Evolutionary conservation across 1,140 invertebrate species (phyloP), one percentile per base, ranked within the genome.

Genomic region (Drosophila leontia): DNA sequence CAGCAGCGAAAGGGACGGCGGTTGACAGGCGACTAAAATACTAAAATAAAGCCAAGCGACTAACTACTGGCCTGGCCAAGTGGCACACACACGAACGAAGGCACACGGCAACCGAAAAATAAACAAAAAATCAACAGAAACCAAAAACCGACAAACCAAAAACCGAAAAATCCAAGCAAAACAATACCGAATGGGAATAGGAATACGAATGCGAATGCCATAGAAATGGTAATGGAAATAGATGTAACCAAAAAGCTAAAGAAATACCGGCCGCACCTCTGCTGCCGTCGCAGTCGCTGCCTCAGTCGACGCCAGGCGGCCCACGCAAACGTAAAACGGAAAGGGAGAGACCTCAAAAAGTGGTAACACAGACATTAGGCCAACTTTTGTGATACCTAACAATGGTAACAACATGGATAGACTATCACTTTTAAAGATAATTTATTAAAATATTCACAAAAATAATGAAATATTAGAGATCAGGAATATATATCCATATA

Each of bases 1-100:
- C 75, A 59, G 44, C 75, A 64, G 47, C 76, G 80, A 61, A 78
- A 45, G 63, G 76, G 78, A 76, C 78, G 84, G 85, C 80, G 85
- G 84, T 90, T 88, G 84, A 90, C 85, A 84, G 74, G 87, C 85
- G 85, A 88, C 84, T 88, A 88, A 88, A 65, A 44, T 61, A 59
- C 57, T 61, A 44, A 69, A 70, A 39, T 67, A 35, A 67, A 65
- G 32, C 47, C 45, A 23, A 71, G 72, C 71, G 58, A 64, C 80
- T 87, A 86, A 78, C 78, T 26, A 29, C 78, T 55, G 34, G 35
- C 35, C 51, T 85, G 75, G 75, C 82, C 79, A 76, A 63, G 72
- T 67, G 78, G 48, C 82, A 81, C 59, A 32, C 23, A 48, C 45
- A 13, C 44, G 12, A 8, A 8, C 13, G 19, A 19, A 19, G 6